Conservation (phyloP, 2,113 vertebrate genomes). For the Thamnaconus septentrionalis region DNA sequence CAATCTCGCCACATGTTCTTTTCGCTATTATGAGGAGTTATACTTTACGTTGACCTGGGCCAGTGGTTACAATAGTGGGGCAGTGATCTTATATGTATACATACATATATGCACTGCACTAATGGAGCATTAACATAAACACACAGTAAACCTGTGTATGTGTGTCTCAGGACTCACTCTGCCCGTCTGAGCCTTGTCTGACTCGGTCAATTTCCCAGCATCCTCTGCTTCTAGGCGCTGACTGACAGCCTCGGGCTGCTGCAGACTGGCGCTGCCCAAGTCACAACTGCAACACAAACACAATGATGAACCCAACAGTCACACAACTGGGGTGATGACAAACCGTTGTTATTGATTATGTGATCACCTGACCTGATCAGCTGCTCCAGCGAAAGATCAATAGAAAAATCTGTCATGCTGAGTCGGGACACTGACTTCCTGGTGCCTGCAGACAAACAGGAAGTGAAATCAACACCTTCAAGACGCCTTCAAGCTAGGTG, state of each 20-base stretch:
- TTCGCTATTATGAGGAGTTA: no score
- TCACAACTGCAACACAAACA: constrained; percentile 61
- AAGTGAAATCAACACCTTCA: no score
- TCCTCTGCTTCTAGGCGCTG: constrained; percentile 56
- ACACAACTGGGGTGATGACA: not conserved
- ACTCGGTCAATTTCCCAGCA: constrained; percentile 72
- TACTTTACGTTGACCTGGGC: no score
- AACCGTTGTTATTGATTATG: no score
- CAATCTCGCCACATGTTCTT: no score
- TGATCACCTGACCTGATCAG: constrained; percentile 61
- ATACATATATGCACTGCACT: no score
- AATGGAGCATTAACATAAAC: no score
- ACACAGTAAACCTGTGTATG: no score
- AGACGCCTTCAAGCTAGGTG: no score
- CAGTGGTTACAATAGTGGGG: no score
- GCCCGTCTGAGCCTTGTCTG: constrained; percentile 70
- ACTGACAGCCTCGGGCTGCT: constrained; percentile 49
- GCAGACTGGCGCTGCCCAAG: constrained; percentile 50
- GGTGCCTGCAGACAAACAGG: constrained; percentile 41
- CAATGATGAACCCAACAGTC: not conserved
- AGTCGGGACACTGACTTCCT: constrained; percentile 66
- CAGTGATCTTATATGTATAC: no score
- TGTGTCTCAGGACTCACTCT: constrained; percentile 53
- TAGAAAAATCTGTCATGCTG: constrained; percentile 69
- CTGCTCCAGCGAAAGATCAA: constrained; percentile 74